phyloP scores from a whole-genome alignment of 2,113 vertebrate genomes.

The Salvelinus namaycush region DNA sequence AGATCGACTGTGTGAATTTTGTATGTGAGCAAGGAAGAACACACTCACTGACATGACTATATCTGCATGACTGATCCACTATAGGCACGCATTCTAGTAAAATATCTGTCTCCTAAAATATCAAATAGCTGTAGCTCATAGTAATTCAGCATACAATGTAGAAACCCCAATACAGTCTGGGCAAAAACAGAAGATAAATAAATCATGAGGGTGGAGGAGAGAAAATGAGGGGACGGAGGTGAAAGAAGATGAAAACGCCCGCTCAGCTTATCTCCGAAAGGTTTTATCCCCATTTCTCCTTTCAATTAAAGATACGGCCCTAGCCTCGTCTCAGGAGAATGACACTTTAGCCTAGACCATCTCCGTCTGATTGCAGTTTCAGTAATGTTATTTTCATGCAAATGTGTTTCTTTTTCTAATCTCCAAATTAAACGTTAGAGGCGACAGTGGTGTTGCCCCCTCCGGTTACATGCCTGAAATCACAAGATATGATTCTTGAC shows the following conservation, averaged over 20 bases:
- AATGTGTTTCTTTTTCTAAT: constrained; percentile 44
- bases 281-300: constrained; percentile 43
- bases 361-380: constrained; percentile 59
- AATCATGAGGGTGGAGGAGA: constrained; percentile 49
- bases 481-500: constrained; percentile 24
- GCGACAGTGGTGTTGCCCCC: constrained; percentile 18
- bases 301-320: constrained; percentile 62
- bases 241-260: constrained; percentile 41
- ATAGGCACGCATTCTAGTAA: too few relatives aligned
- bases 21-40: too few relatives aligned
- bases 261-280: constrained; percentile 45
- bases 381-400: constrained; percentile 68
- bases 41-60: too few relatives aligned
- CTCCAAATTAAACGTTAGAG: constrained; percentile 44
- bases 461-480: constrained; percentile 25
- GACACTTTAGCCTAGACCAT: constrained; percentile 41
- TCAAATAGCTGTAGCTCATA: too few relatives aligned
- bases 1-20: too few relatives aligned
- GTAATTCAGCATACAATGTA: constrained; percentile 41
- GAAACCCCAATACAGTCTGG: constrained; percentile 47
- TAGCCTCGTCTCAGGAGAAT: constrained; percentile 48
- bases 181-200: constrained; percentile 61
- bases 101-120: too few relatives aligned
- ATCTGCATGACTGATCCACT: too few relatives aligned
- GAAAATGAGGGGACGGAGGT: constrained; percentile 42